Conservation (phyloP, 1,140 invertebrate species). For the Cryptotermes secundus region DNA sequence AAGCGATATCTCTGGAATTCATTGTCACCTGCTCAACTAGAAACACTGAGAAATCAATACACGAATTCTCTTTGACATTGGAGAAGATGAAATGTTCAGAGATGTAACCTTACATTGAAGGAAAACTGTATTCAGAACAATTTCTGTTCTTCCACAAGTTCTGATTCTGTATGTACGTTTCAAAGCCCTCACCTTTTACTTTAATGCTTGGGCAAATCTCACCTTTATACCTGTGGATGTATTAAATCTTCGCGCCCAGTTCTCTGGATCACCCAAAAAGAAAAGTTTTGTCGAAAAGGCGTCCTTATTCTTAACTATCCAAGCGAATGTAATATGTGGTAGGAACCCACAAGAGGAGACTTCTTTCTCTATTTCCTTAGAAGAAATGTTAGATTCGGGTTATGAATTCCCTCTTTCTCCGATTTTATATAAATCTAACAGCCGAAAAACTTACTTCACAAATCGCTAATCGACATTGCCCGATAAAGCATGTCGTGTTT, state of each 20-base stretch:
- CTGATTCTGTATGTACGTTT: not conserved
- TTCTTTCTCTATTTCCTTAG: not conserved
- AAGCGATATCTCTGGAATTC: not conserved
- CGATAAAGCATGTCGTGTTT: not conserved
- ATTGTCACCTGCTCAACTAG: not conserved
- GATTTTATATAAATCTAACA: not conserved
- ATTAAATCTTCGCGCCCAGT: not conserved
- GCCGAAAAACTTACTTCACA: not conserved
- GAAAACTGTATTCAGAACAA: not conserved
- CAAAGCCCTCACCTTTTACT: not conserved
- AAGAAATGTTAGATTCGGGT: not conserved
- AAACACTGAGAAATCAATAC: not conserved
- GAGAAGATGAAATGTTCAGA: not conserved
- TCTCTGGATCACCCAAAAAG: not conserved
- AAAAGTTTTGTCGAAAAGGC: conserved; percentile 1
- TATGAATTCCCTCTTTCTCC: not conserved
- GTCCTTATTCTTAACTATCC: not conserved
- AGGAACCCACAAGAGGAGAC: not conserved
- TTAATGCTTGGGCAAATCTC: not conserved
- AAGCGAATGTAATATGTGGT: conserved; percentile 5
- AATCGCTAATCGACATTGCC: not conserved
- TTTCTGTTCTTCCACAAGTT: not conserved
- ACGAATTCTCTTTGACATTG: not conserved
- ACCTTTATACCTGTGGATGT: conserved; percentile 12
- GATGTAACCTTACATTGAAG: not conserved